Conservation (phyloP, 1,140 invertebrate species). For the Acromyrmex heyeri region DNA sequence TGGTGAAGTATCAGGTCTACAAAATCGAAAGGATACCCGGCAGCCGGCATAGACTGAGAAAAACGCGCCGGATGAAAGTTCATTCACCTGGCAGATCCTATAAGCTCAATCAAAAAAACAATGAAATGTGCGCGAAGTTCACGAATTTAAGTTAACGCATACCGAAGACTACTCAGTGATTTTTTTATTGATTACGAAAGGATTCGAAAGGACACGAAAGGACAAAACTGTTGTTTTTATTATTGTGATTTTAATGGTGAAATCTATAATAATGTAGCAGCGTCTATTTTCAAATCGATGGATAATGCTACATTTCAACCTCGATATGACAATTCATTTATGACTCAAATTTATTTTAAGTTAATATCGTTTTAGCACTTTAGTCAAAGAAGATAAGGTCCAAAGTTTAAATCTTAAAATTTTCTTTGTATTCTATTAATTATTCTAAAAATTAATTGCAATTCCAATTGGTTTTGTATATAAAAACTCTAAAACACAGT, state of each 20-base stretch:
- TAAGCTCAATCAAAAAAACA: slow-evolving; percentile 92
- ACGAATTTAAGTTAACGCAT: slow-evolving; percentile 79
- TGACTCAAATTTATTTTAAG: not conserved
- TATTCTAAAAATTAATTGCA: not conserved
- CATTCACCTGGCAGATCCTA: slow-evolving; percentile 90
- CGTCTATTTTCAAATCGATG: not conserved
- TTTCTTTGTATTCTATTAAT: not conserved
- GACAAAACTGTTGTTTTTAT: slow-evolving; percentile 34
- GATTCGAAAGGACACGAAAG: not conserved
- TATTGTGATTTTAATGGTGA: slow-evolving; percentile 5
- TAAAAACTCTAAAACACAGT: not conserved
- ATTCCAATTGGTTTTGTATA: not conserved
- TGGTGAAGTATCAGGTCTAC: slow-evolving; percentile 89
- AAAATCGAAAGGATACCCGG: slow-evolving; percentile 91
- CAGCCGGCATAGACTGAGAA: slow-evolving; percentile 89
- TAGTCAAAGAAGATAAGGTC: not conserved
- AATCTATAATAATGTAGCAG: not conserved
- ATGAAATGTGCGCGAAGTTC: slow-evolving; percentile 90
- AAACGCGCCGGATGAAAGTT: slow-evolving; percentile 80
- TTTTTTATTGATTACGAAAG: not conserved
- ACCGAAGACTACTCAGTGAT: not conserved
- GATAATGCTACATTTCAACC: slow-evolving; percentile 5
- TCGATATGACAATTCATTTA: not conserved
- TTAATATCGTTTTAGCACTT: slow-evolving; percentile 1
- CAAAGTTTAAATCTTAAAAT: not conserved